Conservation (phyloP, 2,113 vertebrate genomes). For the Corythoichthys haematopterus region DNA sequence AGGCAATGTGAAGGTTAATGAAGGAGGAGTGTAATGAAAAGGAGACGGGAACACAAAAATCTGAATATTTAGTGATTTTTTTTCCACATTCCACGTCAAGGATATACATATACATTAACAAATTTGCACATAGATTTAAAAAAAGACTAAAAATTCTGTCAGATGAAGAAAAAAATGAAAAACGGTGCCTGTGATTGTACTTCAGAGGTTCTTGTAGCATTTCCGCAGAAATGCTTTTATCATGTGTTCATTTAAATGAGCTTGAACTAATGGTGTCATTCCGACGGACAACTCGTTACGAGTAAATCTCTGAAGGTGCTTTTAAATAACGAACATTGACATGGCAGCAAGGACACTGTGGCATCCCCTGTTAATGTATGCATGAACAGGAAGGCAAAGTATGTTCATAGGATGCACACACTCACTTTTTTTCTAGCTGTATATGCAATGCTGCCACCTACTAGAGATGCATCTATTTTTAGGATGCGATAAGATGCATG, state of each 20-base stretch:
- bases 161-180: slow-evolving; percentile 4
- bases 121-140: background rate
- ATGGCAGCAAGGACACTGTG: background rate
- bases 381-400: background rate
- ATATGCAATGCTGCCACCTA: background rate
- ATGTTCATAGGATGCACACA: background rate
- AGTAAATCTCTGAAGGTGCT: slow-evolving; percentile 14
- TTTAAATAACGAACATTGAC: slow-evolving; percentile 10
- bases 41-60: background rate
- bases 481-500: background rate
- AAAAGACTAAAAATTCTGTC: slow-evolving; percentile 8
- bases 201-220: slow-evolving; percentile 17
- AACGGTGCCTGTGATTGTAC: slow-evolving; percentile 5
- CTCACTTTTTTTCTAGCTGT: background rate
- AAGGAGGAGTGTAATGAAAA: background rate
- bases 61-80: background rate
- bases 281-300: slow-evolving; percentile 7
- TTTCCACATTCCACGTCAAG: slow-evolving; percentile 10
- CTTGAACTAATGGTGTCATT: slow-evolving; percentile 11
- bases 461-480: background rate
- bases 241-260: slow-evolving; percentile 21
- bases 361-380: background rate
- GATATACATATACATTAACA: background rate
- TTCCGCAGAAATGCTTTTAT: slow-evolving; percentile 19
- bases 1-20: slow-evolving; percentile 8